phyloP scores from a whole-genome alignment of 2,888 invertebrate species.

The Synanthedon andrenaeformis region DNA sequence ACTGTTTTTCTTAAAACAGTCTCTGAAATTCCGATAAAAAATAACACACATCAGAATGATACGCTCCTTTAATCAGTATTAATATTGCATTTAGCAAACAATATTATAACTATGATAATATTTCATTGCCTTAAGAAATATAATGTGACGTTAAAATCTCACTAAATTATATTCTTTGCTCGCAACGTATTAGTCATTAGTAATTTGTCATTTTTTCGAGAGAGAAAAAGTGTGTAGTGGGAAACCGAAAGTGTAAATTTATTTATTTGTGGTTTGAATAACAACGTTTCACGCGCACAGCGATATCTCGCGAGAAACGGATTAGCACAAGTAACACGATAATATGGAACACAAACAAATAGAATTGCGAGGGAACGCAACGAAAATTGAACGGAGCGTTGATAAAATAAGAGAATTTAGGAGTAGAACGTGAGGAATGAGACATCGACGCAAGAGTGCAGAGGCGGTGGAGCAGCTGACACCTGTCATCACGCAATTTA shows the following conservation, averaged over 20 bases:
- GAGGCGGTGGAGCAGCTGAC: slow-evolving; percentile 70
- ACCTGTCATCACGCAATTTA: slow-evolving; percentile 71
- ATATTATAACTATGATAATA: too few relatives aligned
- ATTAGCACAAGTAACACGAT: slow-evolving; percentile 37
- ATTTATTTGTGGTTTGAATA: not conserved
- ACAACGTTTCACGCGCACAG: not conserved
- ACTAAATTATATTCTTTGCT: slow-evolving; percentile 1
- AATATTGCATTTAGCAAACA: too few relatives aligned
- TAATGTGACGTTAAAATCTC: not conserved
- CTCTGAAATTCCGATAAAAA: slow-evolving; percentile 1
- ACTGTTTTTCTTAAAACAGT: slow-evolving; percentile 8
- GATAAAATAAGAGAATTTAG: slow-evolving; percentile 69
- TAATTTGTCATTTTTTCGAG: not conserved
- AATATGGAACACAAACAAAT: slow-evolving; percentile 51
- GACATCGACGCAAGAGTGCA: slow-evolving; percentile 70
- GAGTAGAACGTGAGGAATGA: slow-evolving; percentile 68
- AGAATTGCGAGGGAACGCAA: slow-evolving; percentile 52
- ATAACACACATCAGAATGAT: too few relatives aligned
- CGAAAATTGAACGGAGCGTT: slow-evolving; percentile 67
- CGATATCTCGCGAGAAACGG: slow-evolving; percentile 16
- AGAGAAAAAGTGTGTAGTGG: not conserved
- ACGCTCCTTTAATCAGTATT: too few relatives aligned
- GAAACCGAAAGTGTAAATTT: not conserved
- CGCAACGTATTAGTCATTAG: not conserved
- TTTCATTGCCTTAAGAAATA: not conserved